phyloP scores from a whole-genome alignment of 2,888 invertebrate species.

The Trachelus tabidus region DNA sequence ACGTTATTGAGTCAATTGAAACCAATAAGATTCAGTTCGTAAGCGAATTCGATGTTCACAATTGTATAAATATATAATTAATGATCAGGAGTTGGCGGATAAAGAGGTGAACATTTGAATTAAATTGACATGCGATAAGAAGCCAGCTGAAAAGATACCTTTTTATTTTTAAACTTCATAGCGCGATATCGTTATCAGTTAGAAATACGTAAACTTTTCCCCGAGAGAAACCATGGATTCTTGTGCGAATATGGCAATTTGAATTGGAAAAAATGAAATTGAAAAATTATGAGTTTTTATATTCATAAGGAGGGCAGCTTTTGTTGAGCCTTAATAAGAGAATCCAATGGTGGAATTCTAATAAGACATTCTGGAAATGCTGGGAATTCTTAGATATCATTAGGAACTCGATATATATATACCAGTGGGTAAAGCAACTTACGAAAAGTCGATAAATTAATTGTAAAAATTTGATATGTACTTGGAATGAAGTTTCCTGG shows the following conservation, averaged over 20 bases:
- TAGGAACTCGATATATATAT: no score
- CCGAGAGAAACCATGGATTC: background rate
- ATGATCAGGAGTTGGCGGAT: background rate
- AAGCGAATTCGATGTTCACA: background rate
- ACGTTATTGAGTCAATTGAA: slow-evolving; percentile 54
- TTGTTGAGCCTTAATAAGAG: background rate
- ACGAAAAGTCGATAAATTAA: background rate
- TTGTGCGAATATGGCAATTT: background rate
- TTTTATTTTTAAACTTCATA: no score
- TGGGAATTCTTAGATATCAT: slow-evolving; percentile 17
- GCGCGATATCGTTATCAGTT: background rate
- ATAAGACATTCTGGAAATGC: slow-evolving; percentile 39
- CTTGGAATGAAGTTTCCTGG: no score
- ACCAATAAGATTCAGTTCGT: slow-evolving; percentile 33
- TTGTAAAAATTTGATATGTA: background rate
- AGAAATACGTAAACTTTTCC: background rate
- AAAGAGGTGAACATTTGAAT: background rate
- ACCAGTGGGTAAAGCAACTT: background rate
- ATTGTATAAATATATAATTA: background rate
- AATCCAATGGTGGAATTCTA: slow-evolving; percentile 39
- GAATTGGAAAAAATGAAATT: background rate
- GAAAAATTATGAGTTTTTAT: background rate
- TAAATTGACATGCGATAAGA: no score
- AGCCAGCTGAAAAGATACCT: no score
- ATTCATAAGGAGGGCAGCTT: background rate